Evolutionary conservation across 2,113 vertebrate species (phyloP).

Genomic region (Plestiodon gilberti): DNA sequence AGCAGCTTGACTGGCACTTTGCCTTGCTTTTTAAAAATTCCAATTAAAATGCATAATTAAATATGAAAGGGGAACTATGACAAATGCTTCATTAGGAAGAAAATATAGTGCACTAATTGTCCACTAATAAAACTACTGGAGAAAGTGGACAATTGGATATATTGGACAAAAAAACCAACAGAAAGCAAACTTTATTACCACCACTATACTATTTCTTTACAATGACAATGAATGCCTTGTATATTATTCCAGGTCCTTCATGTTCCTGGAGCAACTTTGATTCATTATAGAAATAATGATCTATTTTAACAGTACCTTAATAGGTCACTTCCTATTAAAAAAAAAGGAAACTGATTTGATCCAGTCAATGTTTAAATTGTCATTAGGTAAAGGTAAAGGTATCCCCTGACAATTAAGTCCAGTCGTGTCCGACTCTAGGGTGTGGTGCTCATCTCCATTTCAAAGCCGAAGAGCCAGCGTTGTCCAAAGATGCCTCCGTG

Average conservation of each 20-base stretch:
- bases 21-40: conserved; percentile 45
- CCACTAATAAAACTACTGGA: not conserved
- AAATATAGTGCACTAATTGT: not conserved
- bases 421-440: too few species aligned
- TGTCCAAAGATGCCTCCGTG: too few species aligned
- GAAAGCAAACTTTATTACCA: not conserved
- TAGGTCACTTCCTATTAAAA: not conserved
- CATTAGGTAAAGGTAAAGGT: too few species aligned
- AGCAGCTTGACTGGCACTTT: conserved; percentile 20
- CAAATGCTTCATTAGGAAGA: conserved; percentile 25
- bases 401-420: too few species aligned
- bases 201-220: not conserved
- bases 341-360: not conserved
- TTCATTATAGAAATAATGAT: not conserved
- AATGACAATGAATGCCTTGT: not conserved
- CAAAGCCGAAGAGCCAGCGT: too few species aligned
- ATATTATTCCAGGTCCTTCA: not conserved
- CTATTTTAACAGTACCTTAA: conserved; percentile 6
- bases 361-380: not conserved
- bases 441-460: too few species aligned
- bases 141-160: not conserved
- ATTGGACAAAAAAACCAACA: not conserved
- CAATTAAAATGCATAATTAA: not conserved
- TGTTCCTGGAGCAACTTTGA: not conserved
- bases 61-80: conserved; percentile 17